Evolutionary conservation across 2,113 vertebrate genomes (phyloP), one percentile per base, ranked within the genome.

Genomic region (Oenanthe melanoleuca): DNA sequence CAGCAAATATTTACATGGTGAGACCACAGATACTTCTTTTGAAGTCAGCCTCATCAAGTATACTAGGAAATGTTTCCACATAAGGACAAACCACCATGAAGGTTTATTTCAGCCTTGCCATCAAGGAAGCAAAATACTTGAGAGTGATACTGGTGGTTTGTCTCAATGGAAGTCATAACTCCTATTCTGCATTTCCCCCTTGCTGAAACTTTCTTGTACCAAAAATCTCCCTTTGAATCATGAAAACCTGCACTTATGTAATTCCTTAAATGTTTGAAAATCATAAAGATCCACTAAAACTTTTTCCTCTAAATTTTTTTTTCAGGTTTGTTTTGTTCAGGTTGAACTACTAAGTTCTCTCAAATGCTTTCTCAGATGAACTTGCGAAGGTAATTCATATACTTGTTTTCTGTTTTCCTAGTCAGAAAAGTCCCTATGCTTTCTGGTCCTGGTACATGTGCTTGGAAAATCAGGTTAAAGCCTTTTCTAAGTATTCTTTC

Each of bases 1-100:
- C 10, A 95, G 28, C 77, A 93, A 81, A 89, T 84, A 91, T 71
- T 92, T 93, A 81, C 29, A 22, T 11, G 14, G n/a, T 37, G 13
- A 60, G 31, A 44, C 26, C n/a, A 81, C 20, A 71, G 40, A 14
- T 52, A 37, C 50, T 80, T 55, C 57, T 75, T 72, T 67, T 75
- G 37, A 90, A 81, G 29, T 75, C 28, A 75, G 14, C 7, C 25
- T 67, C 53, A 38, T 37, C 7, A 89, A 56, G 33, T 11, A 78
- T 4, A 44, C 14, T 11, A 34, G 40, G 47, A 66, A 71, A 34
- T 45, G 59, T 78, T 88, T 94, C 75, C 69, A 74, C 74, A 37
- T 24, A 25, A 88, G 37, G n/a, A 66, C 71, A 85, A 85, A 14
- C 44, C 15, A 87, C 57, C 73, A 47, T 7, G 21, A 84, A 84